Percentiles rank a stretch among this genome's conserved stretches.
Conservation (phyloP, 2,888 invertebrate species). For the Trachelus stipa region DNA sequence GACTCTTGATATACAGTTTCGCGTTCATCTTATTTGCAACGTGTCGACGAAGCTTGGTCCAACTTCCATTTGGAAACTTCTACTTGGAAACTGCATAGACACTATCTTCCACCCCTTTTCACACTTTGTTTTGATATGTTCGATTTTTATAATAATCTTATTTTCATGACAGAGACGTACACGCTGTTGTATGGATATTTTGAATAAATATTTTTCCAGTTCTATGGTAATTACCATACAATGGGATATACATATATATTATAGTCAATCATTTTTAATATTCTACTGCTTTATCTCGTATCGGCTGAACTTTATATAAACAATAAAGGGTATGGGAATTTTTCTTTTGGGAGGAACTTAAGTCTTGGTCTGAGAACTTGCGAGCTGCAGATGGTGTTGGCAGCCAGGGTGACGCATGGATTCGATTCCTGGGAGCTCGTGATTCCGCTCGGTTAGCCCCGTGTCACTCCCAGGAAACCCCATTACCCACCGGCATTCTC, state of each 20-base stretch:
- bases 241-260: neutral
- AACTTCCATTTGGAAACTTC: neutral
- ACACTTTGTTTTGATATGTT: neutral
- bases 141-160: neutral
- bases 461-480: slow-evolving; percentile 66
- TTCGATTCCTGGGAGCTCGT: slow-evolving; percentile 67
- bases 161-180: neutral
- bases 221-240: neutral
- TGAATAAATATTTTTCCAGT: neutral
- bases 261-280: neutral
- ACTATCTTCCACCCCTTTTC: neutral
- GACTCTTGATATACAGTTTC: neutral
- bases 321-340: slow-evolving; percentile 26
- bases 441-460: slow-evolving; percentile 67
- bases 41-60: neutral
- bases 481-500: slow-evolving; percentile 51
- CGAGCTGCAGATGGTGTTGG: slow-evolving; percentile 65
- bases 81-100: neutral
- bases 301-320: neutral
- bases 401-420: slow-evolving; percentile 66
- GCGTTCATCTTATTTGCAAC: slow-evolving; percentile 1
- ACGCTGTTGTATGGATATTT: neutral
- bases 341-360: slow-evolving; percentile 32
- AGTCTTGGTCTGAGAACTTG: slow-evolving; percentile 49
- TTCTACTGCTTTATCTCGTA: neutral